Conservation (phyloP, 2,113 vertebrate species). For the Erythrocercus mccallii region DNA sequence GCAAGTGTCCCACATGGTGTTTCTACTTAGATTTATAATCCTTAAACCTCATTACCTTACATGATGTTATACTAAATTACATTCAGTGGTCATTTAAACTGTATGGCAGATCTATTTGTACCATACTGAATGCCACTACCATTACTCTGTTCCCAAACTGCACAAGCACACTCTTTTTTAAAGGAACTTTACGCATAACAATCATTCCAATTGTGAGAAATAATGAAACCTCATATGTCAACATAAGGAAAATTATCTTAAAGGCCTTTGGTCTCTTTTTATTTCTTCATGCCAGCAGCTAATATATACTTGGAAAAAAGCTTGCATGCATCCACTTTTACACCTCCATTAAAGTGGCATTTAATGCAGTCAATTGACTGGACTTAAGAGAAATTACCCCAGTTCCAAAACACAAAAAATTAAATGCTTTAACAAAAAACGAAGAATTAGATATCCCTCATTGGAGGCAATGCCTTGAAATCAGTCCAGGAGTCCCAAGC, state of each 20-base stretch:
- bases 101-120: not conserved
- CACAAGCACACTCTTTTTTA: not conserved
- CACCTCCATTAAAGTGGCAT: not conserved
- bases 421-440: not conserved
- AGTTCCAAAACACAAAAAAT: not conserved
- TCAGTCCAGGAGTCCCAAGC: not conserved
- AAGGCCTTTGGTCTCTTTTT: not conserved
- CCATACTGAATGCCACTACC: not conserved
- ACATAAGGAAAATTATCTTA: not conserved
- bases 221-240: not conserved
- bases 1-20: not conserved
- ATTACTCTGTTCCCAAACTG: not conserved
- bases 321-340: not conserved
- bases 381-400: not conserved
- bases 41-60: constrained; percentile 22
- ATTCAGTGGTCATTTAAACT: not conserved
- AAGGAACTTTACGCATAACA: not conserved
- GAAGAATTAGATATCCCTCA: not conserved
- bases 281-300: not conserved
- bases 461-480: not conserved
- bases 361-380: not conserved
- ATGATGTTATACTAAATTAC: not conserved
- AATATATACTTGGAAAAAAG: not conserved
- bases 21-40: not conserved
- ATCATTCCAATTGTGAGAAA: not conserved